Conservation (phyloP, 2,888 invertebrate genomes). For the Abscondita cerata region DNA sequence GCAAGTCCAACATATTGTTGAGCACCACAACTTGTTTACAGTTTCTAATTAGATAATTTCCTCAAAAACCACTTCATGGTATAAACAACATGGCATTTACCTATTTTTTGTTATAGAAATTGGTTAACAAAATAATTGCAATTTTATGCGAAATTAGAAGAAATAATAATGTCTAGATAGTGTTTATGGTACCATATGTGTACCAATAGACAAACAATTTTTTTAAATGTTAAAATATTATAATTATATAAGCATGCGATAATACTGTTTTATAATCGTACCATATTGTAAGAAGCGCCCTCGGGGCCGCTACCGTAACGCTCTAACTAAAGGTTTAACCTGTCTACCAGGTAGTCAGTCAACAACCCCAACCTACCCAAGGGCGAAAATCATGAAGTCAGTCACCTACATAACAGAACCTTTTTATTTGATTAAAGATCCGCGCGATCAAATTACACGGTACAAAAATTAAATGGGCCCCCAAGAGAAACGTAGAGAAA, state of each 20-base stretch:
- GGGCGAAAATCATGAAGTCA: conserved; percentile 35
- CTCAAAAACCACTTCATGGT: too few species aligned
- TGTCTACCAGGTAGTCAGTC: conserved; percentile 36
- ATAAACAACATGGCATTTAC: too few species aligned
- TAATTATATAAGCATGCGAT: conserved; percentile 25
- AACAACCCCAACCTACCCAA: conserved; percentile 37
- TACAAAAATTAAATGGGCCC: background rate
- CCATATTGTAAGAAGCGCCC: conserved; percentile 34
- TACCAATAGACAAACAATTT: too few species aligned
- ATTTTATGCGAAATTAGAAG: too few species aligned
- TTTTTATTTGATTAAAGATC: conserved; percentile 22
- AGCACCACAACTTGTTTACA: too few species aligned
- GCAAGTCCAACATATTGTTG: too few species aligned
- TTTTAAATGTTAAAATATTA: too few species aligned
- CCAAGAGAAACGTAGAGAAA: background rate
- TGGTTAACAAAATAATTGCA: too few species aligned
- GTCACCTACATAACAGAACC: conserved; percentile 31
- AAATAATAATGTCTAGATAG: too few species aligned
- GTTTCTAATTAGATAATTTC: too few species aligned
- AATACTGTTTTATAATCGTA: conserved; percentile 27
- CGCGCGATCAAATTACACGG: conserved; percentile 15
- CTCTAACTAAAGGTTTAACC: conserved; percentile 24
- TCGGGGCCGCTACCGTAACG: conserved; percentile 36
- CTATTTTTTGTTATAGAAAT: too few species aligned
- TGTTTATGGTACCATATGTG: too few species aligned